A percentile compares a stretch with the other conserved stretches of the same genome.
Conservation (phyloP, 2,888 invertebrate species). For the Monoplex corrugatus region DNA sequence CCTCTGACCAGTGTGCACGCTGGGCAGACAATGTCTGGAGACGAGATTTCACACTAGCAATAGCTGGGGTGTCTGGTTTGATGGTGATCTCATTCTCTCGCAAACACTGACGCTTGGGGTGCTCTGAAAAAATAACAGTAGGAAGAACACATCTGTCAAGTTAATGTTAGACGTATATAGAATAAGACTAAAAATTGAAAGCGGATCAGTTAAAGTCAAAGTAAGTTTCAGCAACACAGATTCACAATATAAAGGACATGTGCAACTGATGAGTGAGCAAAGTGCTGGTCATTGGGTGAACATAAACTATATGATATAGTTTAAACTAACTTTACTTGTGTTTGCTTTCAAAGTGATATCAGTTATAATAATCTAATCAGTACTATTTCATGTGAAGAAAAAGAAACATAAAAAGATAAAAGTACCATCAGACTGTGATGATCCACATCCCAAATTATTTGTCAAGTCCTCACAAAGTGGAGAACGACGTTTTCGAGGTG, state of each 20-base stretch:
- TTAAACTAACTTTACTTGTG: neutral
- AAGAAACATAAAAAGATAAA: neutral
- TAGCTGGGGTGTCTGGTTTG: conserved; percentile 77
- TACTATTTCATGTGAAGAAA: neutral
- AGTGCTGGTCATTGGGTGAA: too few relatives aligned
- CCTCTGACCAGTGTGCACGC: conserved; percentile 46
- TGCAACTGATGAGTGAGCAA: too few relatives aligned
- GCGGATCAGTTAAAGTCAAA: too few relatives aligned
- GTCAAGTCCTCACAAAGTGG: conserved; percentile 66
- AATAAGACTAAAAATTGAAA: too few relatives aligned
- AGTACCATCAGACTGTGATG: neutral
- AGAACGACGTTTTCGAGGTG: conserved; percentile 69
- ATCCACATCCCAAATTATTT: conserved; percentile 56
- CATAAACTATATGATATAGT: too few relatives aligned
- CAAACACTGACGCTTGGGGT: conserved; percentile 78
- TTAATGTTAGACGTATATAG: too few relatives aligned
- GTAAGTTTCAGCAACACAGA: too few relatives aligned
- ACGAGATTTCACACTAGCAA: conserved; percentile 74
- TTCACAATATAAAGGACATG: too few relatives aligned
- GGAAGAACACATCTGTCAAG: too few relatives aligned
- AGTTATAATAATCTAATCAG: too few relatives aligned
- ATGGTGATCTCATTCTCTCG: conserved; percentile 67
- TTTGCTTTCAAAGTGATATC: neutral
- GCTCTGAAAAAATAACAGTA: conserved; percentile 67
- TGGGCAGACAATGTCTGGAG: conserved; percentile 61